phyloP scores from a whole-genome alignment of 2,888 invertebrate genomes.

The Rhimphoctona megacephalus region DNA sequence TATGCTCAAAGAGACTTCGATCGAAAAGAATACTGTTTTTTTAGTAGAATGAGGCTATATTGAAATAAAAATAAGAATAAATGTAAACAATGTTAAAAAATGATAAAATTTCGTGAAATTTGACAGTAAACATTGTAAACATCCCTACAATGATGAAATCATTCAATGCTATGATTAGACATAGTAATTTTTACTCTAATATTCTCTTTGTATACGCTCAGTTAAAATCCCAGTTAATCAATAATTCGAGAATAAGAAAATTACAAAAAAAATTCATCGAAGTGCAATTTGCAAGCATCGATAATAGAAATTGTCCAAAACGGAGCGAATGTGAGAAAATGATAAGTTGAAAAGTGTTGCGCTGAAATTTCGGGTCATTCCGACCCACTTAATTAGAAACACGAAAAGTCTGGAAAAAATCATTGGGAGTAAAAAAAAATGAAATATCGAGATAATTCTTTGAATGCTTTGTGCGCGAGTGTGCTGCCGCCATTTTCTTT shows the following conservation, averaged over 20 bases:
- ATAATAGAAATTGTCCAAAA: background rate
- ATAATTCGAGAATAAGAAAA: background rate
- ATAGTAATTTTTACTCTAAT: background rate
- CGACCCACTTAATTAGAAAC: background rate
- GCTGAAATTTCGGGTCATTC: background rate
- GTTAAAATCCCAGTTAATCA: background rate
- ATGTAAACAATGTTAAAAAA: background rate
- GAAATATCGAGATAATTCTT: conserved; percentile 74
- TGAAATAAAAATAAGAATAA: background rate
- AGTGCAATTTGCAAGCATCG: background rate
- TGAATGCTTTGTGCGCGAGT: conserved; percentile 79
- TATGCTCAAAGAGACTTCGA: background rate
- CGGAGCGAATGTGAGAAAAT: background rate
- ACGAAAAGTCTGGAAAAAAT: background rate
- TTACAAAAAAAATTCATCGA: background rate
- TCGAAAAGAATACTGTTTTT: background rate
- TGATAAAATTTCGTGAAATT: background rate
- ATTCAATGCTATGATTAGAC: background rate
- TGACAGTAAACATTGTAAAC: background rate
- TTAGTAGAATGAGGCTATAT: background rate
- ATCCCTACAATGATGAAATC: background rate
- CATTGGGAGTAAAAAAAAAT: conserved; percentile 19
- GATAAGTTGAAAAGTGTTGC: background rate
- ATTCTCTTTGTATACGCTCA: background rate
- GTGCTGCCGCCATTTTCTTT: conserved; percentile 83